These are phyloP conservation scores for Spinibarbus caldwelli DNA, from an alignment of 2,797 vertebrate genomes.

Conservation along the genomic window DNA sequence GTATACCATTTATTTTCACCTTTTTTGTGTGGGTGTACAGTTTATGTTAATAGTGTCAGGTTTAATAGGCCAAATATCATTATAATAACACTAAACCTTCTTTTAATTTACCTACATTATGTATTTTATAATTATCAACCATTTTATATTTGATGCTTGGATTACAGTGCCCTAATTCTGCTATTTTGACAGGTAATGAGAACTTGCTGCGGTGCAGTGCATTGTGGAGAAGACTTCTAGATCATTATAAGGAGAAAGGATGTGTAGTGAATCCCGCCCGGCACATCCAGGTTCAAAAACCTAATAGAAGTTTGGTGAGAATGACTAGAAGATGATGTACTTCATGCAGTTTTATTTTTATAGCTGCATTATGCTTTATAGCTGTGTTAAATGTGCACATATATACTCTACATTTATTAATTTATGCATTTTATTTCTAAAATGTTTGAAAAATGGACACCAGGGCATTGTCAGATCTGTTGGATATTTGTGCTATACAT, in stretches of 20 bases:
- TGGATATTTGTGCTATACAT: no score
- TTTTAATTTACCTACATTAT: background rate
- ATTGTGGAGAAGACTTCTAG: slow-evolving; percentile 63
- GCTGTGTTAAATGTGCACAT: background rate
- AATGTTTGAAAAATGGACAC: no score
- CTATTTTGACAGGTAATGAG: slow-evolving; percentile 58
- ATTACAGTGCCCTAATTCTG: slow-evolving; percentile 11
- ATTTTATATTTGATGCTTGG: background rate
- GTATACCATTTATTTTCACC: background rate
- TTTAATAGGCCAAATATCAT: background rate
- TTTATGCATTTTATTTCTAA: no score
- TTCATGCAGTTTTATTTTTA: background rate
- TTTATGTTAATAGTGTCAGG: background rate
- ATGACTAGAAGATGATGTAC: background rate
- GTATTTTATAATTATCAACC: background rate
- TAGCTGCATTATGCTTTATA: background rate
- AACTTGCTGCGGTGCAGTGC: slow-evolving; percentile 57
- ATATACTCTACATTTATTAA: background rate
- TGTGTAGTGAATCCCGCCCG: slow-evolving; percentile 59
- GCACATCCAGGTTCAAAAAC: slow-evolving; percentile 56
- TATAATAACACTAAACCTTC: background rate
- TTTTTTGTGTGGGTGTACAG: background rate
- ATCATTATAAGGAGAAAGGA: slow-evolving; percentile 56
- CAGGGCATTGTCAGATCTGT: no score
- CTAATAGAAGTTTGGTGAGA: background rate